phyloP scores from a whole-genome alignment of 2,797 vertebrate genomes.

The Paedocypris micromegethes region DNA sequence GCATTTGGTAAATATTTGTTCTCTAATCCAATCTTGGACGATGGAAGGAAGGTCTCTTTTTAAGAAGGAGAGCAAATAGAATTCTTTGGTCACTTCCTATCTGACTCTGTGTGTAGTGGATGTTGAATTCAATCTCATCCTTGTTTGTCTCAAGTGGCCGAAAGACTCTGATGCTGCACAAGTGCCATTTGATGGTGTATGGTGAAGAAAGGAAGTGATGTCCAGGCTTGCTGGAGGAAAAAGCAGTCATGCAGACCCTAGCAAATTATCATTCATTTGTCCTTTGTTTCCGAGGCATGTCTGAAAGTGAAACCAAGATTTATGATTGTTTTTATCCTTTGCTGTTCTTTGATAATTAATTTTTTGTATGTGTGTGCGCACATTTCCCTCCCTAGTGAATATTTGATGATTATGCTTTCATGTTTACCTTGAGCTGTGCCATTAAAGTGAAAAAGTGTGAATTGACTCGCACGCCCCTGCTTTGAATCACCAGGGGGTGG shows the following conservation, averaged over 20 bases:
- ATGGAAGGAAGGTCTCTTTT: conserved; percentile 47
- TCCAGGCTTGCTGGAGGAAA: conserved; percentile 30
- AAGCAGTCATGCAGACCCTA: not conserved
- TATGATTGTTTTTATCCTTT: not conserved
- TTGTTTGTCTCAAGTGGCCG: conserved; percentile 39
- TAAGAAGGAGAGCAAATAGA: conserved; percentile 49
- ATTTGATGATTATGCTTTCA: conserved; percentile 6
- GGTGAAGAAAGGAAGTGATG: conserved; percentile 7
- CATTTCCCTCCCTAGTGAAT: conserved; percentile 1
- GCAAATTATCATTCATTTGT: conserved; percentile 7
- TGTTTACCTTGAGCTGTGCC: not conserved
- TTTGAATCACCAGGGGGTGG: conserved; percentile 12
- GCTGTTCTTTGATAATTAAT: not conserved
- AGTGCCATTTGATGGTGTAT: conserved; percentile 15
- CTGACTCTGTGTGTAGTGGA: conserved; percentile 30
- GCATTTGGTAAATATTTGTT: conserved; percentile 34
- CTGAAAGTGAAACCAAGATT: conserved; percentile 13
- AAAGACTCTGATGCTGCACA: conserved; percentile 26
- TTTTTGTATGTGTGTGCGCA: not conserved
- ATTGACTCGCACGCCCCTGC: conserved; percentile 9
- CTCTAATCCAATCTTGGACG: conserved; percentile 44
- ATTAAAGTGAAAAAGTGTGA: conserved; percentile 19
- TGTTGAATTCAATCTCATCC: conserved; percentile 39
- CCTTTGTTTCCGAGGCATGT: not conserved
- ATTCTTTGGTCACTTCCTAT: conserved; percentile 40